A percentile compares a stretch with the other conserved stretches of the same genome.
Evolutionary conservation across 2,797 vertebrate genomes (phyloP).

Genomic region (Acanthiza pusilla): DNA sequence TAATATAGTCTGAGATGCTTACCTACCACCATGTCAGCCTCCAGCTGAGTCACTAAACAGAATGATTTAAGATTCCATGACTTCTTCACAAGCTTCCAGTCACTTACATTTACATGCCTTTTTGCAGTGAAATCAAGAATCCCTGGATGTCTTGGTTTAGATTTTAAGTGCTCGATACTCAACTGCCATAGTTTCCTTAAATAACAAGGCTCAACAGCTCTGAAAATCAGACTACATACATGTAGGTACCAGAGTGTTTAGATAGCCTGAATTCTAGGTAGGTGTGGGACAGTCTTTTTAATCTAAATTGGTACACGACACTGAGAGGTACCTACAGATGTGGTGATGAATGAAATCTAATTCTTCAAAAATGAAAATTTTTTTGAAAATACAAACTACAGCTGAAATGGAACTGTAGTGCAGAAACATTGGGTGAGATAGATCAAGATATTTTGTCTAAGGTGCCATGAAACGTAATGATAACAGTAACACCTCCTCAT

Average conservation of each 20-base stretch:
- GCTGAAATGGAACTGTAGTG: not conserved
- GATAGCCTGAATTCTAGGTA: not conserved
- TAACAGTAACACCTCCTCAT: not conserved
- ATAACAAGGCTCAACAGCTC: not conserved
- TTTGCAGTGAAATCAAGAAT: not conserved
- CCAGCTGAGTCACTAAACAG: constrained; percentile 14
- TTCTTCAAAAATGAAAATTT: not conserved
- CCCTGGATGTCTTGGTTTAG: not conserved
- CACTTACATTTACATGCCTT: not conserved
- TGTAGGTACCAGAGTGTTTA: not conserved
- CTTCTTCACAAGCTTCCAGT: not conserved
- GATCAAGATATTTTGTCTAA: not conserved
- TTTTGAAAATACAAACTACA: not conserved
- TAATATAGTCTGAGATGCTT: not conserved
- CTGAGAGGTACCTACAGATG: not conserved
- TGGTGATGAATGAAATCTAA: not conserved
- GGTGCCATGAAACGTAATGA: not conserved
- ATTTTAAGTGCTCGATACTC: not conserved
- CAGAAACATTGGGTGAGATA: not conserved
- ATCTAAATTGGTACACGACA: not conserved
- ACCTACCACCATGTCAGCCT: not conserved
- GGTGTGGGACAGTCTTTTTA: not conserved
- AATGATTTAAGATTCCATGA: not conserved
- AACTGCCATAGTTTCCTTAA: not conserved
- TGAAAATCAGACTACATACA: not conserved